Evolutionary conservation across 2,888 invertebrate genomes (phyloP).

Genomic region (Tetanocera ferruginea): DNA sequence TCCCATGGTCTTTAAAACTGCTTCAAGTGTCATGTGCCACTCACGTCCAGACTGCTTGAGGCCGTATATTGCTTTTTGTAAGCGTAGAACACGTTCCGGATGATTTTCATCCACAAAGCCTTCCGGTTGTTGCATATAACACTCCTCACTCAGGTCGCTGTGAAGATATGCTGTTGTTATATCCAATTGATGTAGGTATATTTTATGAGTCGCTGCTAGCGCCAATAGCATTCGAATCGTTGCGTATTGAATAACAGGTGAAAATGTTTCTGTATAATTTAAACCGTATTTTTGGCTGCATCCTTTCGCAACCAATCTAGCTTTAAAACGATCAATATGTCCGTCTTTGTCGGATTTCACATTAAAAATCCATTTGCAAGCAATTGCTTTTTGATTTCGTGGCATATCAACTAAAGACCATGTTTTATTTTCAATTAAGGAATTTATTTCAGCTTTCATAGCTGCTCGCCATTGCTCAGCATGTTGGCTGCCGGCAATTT

Average conservation of each 20-base stretch:
- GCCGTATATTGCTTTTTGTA: slow-evolving; percentile 34
- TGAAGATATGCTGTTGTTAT: slow-evolving; percentile 43
- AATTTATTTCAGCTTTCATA: not conserved
- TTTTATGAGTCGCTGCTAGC: not conserved
- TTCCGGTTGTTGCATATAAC: slow-evolving; percentile 41
- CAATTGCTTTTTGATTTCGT: not conserved
- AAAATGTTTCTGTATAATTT: not conserved
- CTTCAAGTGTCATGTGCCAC: slow-evolving; percentile 17
- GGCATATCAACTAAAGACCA: not conserved
- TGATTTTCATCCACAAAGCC: slow-evolving; percentile 37
- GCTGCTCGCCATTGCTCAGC: not conserved
- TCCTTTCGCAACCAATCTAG: not conserved
- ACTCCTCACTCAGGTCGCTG: slow-evolving; percentile 34
- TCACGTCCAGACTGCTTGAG: slow-evolving; percentile 36
- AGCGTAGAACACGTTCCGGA: slow-evolving; percentile 30
- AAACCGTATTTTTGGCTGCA: not conserved
- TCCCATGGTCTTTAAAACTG: slow-evolving; percentile 12
- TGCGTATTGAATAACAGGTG: not conserved
- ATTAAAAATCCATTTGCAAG: not conserved
- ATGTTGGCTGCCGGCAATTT: not conserved
- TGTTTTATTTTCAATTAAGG: not conserved
- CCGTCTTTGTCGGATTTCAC: not conserved
- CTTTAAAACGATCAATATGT: not conserved
- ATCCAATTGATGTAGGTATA: too few species aligned
- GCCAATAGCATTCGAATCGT: not conserved